Evolutionary conservation across 2,797 vertebrate species (phyloP), one percentile per base, ranked within the genome.

Genomic region (Erithacus rubecula): DNA sequence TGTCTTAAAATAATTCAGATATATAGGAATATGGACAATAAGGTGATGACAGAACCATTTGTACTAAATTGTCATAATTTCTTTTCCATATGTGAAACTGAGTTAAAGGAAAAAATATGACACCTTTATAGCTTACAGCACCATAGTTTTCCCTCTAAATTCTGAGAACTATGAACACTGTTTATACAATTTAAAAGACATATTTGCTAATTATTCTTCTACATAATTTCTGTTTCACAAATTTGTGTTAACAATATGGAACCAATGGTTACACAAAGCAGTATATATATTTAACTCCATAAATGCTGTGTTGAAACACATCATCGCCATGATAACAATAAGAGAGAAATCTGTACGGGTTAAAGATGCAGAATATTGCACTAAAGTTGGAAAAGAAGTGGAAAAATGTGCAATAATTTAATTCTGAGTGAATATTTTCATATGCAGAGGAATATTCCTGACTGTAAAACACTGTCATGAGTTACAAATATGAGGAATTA

Each of bases 161-260:
- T 30, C 14, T 46, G 9, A 41, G 30, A 29, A 24, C 6, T n/a
- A 2, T 12, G 7, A n/a, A 5, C 14, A 29, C 3, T 46, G 2
- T 44, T 76, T 29, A 9, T 11, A 21, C 4, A 2, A 56, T 79
- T 64, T n/a, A 55, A 78, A 74, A 55, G 1, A 59, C 9, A 27
- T 52, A 10, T 56, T 75, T 75, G 4, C 17, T 52, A 81, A 72
- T 58, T 56, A 30, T 5, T 53, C 67, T 51, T 90, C 3, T 15
- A 17, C 56, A 79, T 44, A 60, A 39, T 68, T 71, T 82, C 9
- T 41, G 9, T 67, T 87, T 76, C 19, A 62, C 6, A 56, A 24
- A 5, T 85, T 90, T 43, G 1, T 52, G 5, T 56, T 64, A 72
- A 21, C 9, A n/a, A 29, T 63, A 29, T 14, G 3, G 32, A 65